A percentile compares a stretch with the other conserved stretches of the same genome.
Conservation (phyloP, 2,797 vertebrate genomes). For the Phrynocephalus vlangalii region DNA sequence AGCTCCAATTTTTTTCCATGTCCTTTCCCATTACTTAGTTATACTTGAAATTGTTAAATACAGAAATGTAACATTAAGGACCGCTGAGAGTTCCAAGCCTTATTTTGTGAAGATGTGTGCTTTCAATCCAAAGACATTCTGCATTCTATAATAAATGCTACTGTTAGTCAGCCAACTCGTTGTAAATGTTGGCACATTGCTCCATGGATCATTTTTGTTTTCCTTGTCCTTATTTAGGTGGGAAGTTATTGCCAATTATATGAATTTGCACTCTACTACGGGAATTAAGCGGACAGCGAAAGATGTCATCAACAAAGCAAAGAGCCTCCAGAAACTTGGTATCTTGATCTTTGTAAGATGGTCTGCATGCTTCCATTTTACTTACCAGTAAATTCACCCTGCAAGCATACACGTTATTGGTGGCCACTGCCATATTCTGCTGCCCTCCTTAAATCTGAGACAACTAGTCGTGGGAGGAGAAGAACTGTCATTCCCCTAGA, state of each 20-base stretch:
- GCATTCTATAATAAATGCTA: neutral
- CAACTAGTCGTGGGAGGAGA: neutral
- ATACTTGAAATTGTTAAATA: neutral
- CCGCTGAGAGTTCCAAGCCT: neutral
- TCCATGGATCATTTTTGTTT: neutral
- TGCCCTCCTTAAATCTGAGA: neutral
- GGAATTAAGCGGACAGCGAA: constrained; percentile 93
- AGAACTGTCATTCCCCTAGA: neutral
- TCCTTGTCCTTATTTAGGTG: constrained; percentile 80
- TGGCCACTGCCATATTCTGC: neutral
- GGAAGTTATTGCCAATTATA: constrained; percentile 99
- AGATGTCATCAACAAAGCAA: constrained; percentile 98
- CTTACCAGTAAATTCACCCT: constrained; percentile 3
- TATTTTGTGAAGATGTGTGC: no score
- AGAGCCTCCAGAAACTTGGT: constrained; percentile 97
- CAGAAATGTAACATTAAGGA: neutral
- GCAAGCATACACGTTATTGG: neutral
- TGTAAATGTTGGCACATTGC: no score
- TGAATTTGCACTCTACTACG: constrained; percentile 95
- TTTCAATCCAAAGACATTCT: neutral
- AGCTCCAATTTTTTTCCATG: neutral
- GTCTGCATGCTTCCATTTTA: constrained; percentile 46
- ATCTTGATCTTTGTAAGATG: constrained; percentile 59
- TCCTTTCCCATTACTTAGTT: neutral
- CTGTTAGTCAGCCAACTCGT: neutral